phyloP scores from a whole-genome alignment of 2,113 vertebrate species.

The Phoenicopterus ruber region DNA sequence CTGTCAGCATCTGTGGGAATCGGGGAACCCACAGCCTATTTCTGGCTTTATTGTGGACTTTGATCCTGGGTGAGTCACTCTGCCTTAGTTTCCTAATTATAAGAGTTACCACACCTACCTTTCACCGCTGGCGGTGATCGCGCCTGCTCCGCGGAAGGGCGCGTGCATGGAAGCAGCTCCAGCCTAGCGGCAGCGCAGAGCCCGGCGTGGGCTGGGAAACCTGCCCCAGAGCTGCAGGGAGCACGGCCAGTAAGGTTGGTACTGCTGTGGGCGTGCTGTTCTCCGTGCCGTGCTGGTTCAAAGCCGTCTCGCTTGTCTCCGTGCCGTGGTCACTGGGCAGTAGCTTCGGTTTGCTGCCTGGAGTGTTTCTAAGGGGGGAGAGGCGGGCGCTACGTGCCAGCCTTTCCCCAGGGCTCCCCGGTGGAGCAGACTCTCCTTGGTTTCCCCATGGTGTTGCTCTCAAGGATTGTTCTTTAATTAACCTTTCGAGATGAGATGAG shows the following conservation, averaged over 20 bases:
- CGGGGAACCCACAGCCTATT: neutral
- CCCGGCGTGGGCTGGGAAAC: neutral
- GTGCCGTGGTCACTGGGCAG: accelerated
- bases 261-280: neutral
- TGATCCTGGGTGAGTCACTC: neutral
- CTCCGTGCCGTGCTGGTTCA: neutral
- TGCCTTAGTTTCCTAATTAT: neutral
- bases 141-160: neutral
- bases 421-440: neutral
- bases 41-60: neutral
- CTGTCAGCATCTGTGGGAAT: neutral
- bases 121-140: accelerated
- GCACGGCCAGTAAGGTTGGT: accelerated
- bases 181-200: neutral
- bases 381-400: neutral
- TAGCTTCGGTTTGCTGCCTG: neutral
- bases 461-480: conserved; percentile 46
- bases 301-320: accelerated
- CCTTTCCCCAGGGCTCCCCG: neutral
- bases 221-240: neutral
- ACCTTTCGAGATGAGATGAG: conserved; percentile 40
- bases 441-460: neutral
- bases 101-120: neutral
- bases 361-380: too few relatives aligned
- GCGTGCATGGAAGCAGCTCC: neutral